phyloP scores from a whole-genome alignment of 2,888 invertebrate species.

The Eucera pruinosa region DNA sequence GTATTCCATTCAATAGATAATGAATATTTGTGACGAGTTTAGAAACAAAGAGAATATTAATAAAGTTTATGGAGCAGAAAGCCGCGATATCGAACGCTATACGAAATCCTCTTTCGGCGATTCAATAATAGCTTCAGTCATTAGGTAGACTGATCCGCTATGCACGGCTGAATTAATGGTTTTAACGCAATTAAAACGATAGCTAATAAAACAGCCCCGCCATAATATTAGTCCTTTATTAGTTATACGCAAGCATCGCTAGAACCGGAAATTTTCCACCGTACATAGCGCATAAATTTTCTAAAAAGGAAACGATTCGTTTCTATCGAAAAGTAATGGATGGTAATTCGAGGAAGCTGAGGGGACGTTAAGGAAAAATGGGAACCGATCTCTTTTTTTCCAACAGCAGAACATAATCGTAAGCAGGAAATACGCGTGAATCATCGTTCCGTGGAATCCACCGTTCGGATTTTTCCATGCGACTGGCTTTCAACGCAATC shows the following conservation, averaged over 20 bases:
- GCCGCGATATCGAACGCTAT: not conserved
- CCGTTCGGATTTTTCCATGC: slow-evolving; percentile 36
- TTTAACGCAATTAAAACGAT: slow-evolving; percentile 15
- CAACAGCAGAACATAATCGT: slow-evolving; percentile 55
- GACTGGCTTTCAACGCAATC: slow-evolving; percentile 5
- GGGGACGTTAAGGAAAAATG: slow-evolving; percentile 11
- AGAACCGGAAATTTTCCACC: not conserved
- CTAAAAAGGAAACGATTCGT: not conserved
- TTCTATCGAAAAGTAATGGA: slow-evolving; percentile 1
- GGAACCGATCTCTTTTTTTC: not conserved
- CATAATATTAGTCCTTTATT: not conserved
- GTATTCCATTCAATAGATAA: no score
- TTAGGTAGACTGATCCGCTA: slow-evolving; percentile 1
- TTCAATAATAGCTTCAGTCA: slow-evolving; percentile 17
- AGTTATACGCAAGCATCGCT: not conserved
- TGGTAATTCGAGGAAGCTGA: slow-evolving; percentile 26
- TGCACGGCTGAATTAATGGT: slow-evolving; percentile 2
- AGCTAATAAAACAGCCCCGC: not conserved
- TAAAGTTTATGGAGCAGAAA: not conserved
- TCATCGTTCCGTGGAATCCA: slow-evolving; percentile 36
- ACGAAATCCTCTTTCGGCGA: not conserved
- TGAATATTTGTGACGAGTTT: not conserved
- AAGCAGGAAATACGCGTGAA: slow-evolving; percentile 55
- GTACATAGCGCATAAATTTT: not conserved
- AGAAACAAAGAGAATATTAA: not conserved